Base-by-base conservation (phyloP, 2,888 invertebrate species). In the Lasius fuliginosus region DNA sequence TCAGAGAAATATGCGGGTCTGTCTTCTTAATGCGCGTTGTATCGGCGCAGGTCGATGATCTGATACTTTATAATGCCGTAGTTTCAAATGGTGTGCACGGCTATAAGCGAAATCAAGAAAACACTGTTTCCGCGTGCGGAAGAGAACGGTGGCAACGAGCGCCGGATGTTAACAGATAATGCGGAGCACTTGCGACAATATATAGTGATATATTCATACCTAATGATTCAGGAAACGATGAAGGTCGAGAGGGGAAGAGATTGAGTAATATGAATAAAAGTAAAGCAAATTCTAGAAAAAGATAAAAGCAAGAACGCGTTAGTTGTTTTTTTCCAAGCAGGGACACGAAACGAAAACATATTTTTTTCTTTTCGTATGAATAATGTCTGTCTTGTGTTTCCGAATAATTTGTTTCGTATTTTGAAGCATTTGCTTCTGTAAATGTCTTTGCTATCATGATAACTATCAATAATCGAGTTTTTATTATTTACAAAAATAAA, bases 41-140 rank as follows among this genome's bases (percentile, higher is more conserved):
- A 68, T 77, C 30, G 56, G 40, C 49, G 64, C 42, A 30, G 23
- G 18, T 27, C 62, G n/a, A 62, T 46, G 33, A 69, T 82, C 60
- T 53, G 76, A 68, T 36, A 74, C 33, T 46, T 9, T 2, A 23
- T n/a, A 56, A 62, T 46, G 84, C 74, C 81, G 83, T 84, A 85
- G 69, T 89, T 86, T 40, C 68, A 58, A 73, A 18, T 46, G 62
- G 56, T 75, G 56, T 60, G 86, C 82, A 87, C 79, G 83, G 87
- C 82, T 65, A 46, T 82, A 49, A 65, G 49, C 40, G 30, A 68
- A 58, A 77, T 18, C 42, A 56, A 36, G 11, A 58, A n/a, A 36
- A 65, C 3, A 65, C 30, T 36, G 3, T 65, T 65, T 65, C 67
- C 36, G 33, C 65, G 46, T 18, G 18, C 6, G 18, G 75, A 15